Conservation (phyloP, 2,797 vertebrate genomes). For the Xenentodon cancila region DNA sequence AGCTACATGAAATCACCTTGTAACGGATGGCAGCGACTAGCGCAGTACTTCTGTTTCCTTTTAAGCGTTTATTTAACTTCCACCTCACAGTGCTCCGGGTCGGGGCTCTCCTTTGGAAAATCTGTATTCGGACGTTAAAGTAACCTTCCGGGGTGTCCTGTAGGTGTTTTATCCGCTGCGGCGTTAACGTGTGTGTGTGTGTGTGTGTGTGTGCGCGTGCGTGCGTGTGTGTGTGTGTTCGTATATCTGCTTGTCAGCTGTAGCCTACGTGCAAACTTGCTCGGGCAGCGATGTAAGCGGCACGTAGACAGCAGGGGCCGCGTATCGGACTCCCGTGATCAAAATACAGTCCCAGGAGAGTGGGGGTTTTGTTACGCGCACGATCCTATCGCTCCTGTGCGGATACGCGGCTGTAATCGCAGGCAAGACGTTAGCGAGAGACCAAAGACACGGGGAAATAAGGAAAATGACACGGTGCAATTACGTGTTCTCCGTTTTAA, state of each 20-base stretch:
- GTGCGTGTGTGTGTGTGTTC: constrained; percentile 19
- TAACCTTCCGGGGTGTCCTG: constrained; percentile 1
- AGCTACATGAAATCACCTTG: not conserved
- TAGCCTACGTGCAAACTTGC: constrained; percentile 82
- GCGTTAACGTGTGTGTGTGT: constrained; percentile 31
- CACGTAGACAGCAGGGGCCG: constrained; percentile 77
- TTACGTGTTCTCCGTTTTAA: constrained; percentile 1
- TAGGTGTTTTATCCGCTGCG: constrained; percentile 63
- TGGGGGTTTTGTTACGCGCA: constrained; percentile 63
- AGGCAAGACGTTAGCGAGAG: constrained; percentile 58
- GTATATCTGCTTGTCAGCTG: constrained; percentile 55
- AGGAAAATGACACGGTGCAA: not conserved
- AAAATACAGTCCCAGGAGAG: constrained; percentile 75
- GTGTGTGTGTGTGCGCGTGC: constrained; percentile 13
- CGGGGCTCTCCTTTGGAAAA: not conserved
- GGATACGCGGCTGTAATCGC: constrained; percentile 69
- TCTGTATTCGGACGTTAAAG: too few species aligned
- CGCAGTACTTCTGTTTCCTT: constrained; percentile 18
- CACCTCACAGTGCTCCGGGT: not conserved
- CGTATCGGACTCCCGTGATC: constrained; percentile 80
- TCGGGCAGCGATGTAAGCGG: constrained; percentile 72
- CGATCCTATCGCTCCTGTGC: constrained; percentile 70
- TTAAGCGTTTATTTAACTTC: not conserved
- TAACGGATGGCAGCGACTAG: not conserved
- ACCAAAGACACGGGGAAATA: constrained; percentile 8